phyloP scores from a whole-genome alignment of 2,797 vertebrate species.

The Mallotus villosus region DNA sequence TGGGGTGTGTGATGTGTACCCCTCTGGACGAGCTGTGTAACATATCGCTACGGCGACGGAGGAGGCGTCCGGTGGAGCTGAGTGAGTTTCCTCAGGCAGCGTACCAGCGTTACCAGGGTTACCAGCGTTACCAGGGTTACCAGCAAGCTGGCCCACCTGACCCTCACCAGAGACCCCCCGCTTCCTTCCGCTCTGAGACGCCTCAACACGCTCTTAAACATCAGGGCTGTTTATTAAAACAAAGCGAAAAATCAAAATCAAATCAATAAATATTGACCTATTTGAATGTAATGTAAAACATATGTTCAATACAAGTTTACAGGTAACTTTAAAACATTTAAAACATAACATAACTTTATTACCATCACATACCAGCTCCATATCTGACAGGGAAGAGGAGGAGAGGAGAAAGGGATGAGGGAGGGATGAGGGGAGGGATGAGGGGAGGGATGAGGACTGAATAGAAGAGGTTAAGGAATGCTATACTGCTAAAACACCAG shows the following conservation, averaged over 20 bases:
- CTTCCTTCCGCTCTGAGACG: slow-evolving; percentile 45
- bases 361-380: neutral
- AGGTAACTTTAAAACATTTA: slow-evolving; percentile 16
- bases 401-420: no score
- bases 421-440: no score
- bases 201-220: slow-evolving; percentile 59
- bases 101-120: slow-evolving; percentile 6
- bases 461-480: neutral
- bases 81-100: slow-evolving; percentile 1
- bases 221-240: slow-evolving; percentile 28
- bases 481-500: slow-evolving; percentile 60
- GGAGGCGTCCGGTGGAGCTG: slow-evolving; percentile 1
- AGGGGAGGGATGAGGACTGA: neutral
- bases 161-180: neutral
- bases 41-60: neutral
- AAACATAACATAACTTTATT: neutral
- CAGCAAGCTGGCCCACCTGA: neutral
- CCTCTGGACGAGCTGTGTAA: slow-evolving; percentile 18
- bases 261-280: slow-evolving; percentile 58
- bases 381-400: neutral
- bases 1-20: slow-evolving; percentile 16
- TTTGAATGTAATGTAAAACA: slow-evolving; percentile 46
- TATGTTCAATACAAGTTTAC: slow-evolving; percentile 43
- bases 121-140: slow-evolving; percentile 4
- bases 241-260: slow-evolving; percentile 45